phyloP scores from a whole-genome alignment of 2,797 vertebrate species.

The Enteromius radiatus region DNA sequence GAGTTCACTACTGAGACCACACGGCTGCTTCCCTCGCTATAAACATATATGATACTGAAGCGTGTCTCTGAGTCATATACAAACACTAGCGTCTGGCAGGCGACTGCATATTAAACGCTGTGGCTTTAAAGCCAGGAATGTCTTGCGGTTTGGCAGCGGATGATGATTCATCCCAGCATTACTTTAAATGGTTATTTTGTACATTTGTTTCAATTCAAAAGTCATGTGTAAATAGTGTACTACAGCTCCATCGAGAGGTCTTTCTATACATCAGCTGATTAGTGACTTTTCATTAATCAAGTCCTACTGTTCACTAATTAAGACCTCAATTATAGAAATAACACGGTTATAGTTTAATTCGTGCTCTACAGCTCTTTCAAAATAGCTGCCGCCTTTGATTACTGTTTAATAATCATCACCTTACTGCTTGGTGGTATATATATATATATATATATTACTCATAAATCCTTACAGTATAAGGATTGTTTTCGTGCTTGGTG shows the following conservation, averaged over 20 bases:
- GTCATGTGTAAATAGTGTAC: background rate
- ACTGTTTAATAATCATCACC: background rate
- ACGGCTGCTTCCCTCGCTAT: conserved; percentile 15
- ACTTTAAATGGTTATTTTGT: conserved; percentile 20
- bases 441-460: background rate
- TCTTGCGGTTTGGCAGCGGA: conserved; percentile 40
- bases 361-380: background rate
- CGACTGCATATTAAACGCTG: conserved; percentile 13
- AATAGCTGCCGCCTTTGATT: background rate
- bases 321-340: background rate
- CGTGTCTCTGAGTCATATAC: conserved; percentile 35
- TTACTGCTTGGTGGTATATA: background rate
- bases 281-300: background rate
- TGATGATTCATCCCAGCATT: conserved; percentile 38
- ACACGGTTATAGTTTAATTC: background rate
- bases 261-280: background rate
- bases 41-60: conserved; percentile 14
- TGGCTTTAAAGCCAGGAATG: conserved; percentile 35
- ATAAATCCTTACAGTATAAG: background rate
- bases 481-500: no score
- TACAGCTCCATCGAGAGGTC: background rate
- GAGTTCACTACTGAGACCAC: conserved; percentile 44
- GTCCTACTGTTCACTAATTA: no score
- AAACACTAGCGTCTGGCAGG: conserved; percentile 30
- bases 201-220: conserved; percentile 22